Percentiles rank a stretch among this genome's conserved stretches.
phyloP scores from a whole-genome alignment of 2,888 invertebrate species.

The Alitta virens region DNA sequence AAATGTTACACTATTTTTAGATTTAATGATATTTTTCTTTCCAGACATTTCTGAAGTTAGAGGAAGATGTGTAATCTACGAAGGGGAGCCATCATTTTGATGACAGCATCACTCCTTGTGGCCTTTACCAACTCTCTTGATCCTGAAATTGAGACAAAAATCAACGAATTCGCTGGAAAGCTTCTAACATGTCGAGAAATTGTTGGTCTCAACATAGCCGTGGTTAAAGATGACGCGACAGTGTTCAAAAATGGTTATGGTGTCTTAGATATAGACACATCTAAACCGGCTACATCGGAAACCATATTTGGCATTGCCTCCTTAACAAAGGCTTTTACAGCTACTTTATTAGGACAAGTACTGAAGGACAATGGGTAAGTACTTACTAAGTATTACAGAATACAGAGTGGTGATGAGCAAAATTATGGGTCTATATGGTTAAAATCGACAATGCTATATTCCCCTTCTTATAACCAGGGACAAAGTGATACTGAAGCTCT shows the following conservation, averaged over 20 bases:
- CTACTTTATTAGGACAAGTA: constrained; percentile 39
- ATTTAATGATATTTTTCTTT: too few relatives aligned
- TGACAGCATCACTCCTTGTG: too few relatives aligned
- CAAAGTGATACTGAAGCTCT: too few relatives aligned
- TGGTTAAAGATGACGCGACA: constrained; percentile 28
- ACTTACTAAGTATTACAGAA: too few relatives aligned
- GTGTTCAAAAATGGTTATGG: constrained; percentile 36
- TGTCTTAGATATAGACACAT: constrained; percentile 29
- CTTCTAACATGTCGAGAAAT: neutral
- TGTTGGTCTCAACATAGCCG: neutral
- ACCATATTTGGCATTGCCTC: constrained; percentile 44
- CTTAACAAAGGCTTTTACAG: constrained; percentile 43
- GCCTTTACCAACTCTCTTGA: neutral
- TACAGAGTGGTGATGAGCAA: too few relatives aligned
- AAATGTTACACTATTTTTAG: too few relatives aligned
- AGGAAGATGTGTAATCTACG: too few relatives aligned
- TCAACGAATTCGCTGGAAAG: neutral
- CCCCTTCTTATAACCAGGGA: too few relatives aligned
- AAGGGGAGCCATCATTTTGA: too few relatives aligned
- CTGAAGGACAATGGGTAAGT: constrained; percentile 16
- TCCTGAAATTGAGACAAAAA: neutral
- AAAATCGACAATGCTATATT: too few relatives aligned
- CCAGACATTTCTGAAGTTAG: too few relatives aligned
- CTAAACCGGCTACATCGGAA: constrained; percentile 30
- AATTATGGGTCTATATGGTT: too few relatives aligned